Evolutionary conservation across 2,797 vertebrate species (phyloP), one percentile per base, ranked within the genome.

Genomic region (Eleutherodactylus coqui): DNA sequence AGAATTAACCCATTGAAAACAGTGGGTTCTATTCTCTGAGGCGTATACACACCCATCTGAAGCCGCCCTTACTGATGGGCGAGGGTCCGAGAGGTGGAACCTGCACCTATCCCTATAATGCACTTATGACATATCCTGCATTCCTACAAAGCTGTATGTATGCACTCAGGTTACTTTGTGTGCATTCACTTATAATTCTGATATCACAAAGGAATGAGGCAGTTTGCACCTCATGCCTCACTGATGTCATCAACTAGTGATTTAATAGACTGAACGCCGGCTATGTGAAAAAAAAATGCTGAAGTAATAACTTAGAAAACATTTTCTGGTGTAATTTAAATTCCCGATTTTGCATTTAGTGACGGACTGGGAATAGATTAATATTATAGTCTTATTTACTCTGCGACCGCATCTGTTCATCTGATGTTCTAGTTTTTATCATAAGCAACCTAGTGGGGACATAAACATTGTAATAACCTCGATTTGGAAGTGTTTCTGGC

Each of bases 391-490:
- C 24, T 41, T 70, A 53, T 53, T 82, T 38, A 70, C 16, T 72
- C 47, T n/a, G n/a, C n/a, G n/a, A n/a, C n/a, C 17, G 16, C 11
- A 70, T 51, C 32, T 55, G 34, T 58, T 73, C 67, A n/a, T 11
- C 45, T 16, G 6, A 49, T 53, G 38, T 24, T 24, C 53, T 41
- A 29, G 36, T 41, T 47, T 72, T n/a, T 27, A 69, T 51, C 7
- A 81, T 69, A n/a, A 72, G 67, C 21, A 55, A 53, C 69, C 79
- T 82, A n/a, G 0, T 29, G 32, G 73, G 17, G 69, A 29, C 55
- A 83, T 75, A 77, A 38, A 84, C 21, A 85, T 53, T 29, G 45
- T 36, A 55, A 36, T 67, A 49, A 77, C 73, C 43, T 38, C 5
- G 1, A 70, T 38, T 70, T 64, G 14, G 47, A 32, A 1, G 53